Percentiles rank a stretch among this genome's conserved stretches.
These are phyloP conservation scores for Drosophila pruinosa DNA, from an alignment of 1,140 invertebrate species.

Conservation along the genomic window DNA sequence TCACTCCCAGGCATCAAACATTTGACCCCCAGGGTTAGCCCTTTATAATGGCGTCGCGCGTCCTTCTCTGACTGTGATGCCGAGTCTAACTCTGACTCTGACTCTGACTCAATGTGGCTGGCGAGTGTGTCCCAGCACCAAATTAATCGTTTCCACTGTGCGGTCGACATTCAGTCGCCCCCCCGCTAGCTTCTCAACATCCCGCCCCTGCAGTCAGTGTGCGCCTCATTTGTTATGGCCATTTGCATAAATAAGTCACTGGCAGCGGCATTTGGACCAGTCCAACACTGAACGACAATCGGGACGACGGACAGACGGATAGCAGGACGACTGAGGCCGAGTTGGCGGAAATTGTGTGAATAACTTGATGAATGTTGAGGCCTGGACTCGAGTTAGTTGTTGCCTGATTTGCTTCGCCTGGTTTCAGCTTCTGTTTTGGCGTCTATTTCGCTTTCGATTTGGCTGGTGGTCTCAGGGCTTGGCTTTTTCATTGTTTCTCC, in stretches of 20 bases:
- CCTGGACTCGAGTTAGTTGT: conserved; percentile 27
- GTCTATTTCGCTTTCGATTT: background rate
- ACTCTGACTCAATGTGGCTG: background rate
- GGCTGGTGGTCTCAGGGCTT: background rate
- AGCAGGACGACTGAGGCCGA: background rate
- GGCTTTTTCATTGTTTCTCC: background rate
- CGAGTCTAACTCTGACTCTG: background rate
- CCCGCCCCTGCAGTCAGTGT: conserved; percentile 26
- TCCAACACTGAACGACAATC: conserved; percentile 9
- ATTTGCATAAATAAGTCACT: conserved; percentile 80
- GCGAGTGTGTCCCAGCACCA: conserved; percentile 41
- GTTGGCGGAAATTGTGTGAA: conserved; percentile 66
- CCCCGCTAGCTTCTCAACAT: background rate
- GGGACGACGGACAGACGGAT: background rate
- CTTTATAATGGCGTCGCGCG: conserved; percentile 41
- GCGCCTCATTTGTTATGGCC: conserved; percentile 78
- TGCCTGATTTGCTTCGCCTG: conserved; percentile 29
- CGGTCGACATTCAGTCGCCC: conserved; percentile 36
- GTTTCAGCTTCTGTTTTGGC: conserved; percentile 8
- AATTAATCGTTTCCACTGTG: conserved; percentile 80
- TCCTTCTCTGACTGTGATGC: background rate
- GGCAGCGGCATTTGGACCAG: conserved; percentile 60
- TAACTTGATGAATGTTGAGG: conserved; percentile 72
- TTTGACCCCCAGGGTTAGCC: conserved; percentile 11
- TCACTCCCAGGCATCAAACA: background rate